Conservation (phyloP, 92 coral and sea anemone genomes). For the Epizoanthus ramosus region DNA sequence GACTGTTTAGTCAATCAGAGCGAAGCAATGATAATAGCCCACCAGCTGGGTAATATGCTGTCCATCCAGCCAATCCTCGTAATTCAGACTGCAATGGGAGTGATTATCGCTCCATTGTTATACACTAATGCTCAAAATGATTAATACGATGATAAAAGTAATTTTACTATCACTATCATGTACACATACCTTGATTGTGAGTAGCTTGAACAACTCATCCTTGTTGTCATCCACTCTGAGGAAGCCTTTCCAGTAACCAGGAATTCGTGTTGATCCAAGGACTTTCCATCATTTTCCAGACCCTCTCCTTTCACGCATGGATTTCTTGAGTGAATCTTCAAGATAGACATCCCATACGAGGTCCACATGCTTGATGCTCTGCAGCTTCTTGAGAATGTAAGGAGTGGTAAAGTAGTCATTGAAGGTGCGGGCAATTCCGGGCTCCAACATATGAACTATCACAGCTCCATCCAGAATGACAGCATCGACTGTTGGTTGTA, state of each 20-base stretch:
- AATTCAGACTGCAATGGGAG: no score
- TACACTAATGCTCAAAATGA: slow-evolving; percentile 35
- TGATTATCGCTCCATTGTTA: no score
- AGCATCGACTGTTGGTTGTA: slow-evolving; percentile 64
- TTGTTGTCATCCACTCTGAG: slow-evolving; percentile 69
- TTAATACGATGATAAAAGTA: no score
- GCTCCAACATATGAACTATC: slow-evolving; percentile 69
- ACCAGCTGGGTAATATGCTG: no score
- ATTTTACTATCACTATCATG: no score
- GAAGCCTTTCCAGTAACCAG: slow-evolving; percentile 71
- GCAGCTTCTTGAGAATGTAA: slow-evolving; percentile 65
- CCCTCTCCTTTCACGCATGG: slow-evolving; percentile 69
- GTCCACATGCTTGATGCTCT: slow-evolving; percentile 66
- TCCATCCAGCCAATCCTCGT: no score
- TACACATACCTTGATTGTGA: slow-evolving; percentile 57
- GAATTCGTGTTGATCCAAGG: slow-evolving; percentile 60
- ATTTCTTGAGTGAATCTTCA: slow-evolving; percentile 68
- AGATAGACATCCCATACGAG: slow-evolving; percentile 68
- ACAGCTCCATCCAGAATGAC: slow-evolving; percentile 77
- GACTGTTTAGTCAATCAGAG: slow-evolving; percentile 7
- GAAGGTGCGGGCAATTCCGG: slow-evolving; percentile 66
- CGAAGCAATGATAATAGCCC: neutral
- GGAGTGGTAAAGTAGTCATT: slow-evolving; percentile 69
- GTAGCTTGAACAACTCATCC: slow-evolving; percentile 58
- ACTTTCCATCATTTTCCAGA: slow-evolving; percentile 74